These are phyloP conservation scores for Lasioglossum albipes DNA, from an alignment of 1,140 invertebrate genomes.

Conservation along the genomic window DNA sequence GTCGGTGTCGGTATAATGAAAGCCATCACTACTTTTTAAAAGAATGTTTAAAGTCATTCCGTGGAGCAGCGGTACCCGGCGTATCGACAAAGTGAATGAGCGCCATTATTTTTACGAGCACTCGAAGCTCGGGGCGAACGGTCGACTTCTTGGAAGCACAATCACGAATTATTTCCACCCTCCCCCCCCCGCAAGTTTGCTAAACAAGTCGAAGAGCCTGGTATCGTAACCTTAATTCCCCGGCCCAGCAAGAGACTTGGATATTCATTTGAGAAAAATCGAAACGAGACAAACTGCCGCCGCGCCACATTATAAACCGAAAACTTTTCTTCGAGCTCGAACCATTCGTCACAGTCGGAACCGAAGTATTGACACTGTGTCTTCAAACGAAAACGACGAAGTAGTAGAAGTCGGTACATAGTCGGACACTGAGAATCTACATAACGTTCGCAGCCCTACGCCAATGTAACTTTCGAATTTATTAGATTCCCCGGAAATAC, in stretches of 20 bases:
- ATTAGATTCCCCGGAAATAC: not conserved
- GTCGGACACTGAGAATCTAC: not conserved
- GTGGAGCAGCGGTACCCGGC: not conserved
- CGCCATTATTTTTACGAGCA: slow-evolving; percentile 23
- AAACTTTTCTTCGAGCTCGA: slow-evolving; percentile 30
- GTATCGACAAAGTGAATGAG: slow-evolving; percentile 12
- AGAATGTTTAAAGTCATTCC: slow-evolving; percentile 1
- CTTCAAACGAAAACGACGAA: not conserved
- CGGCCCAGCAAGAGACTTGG: not conserved
- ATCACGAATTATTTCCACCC: slow-evolving; percentile 48
- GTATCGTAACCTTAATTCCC: slow-evolving; percentile 41
- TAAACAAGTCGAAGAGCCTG: not conserved
- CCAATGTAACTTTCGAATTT: not conserved
- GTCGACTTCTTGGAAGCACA: not conserved
- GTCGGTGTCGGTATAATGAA: not conserved
- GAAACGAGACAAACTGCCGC: slow-evolving; percentile 31
- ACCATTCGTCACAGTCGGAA: not conserved
- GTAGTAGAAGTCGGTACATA: not conserved
- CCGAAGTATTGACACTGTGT: too few relatives aligned
- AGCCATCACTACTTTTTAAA: slow-evolving; percentile 6
- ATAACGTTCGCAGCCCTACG: not conserved
- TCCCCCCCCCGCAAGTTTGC: slow-evolving; percentile 20
- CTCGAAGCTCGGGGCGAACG: not conserved
- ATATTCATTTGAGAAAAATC: slow-evolving; percentile 23
- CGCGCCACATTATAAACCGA: slow-evolving; percentile 28